Evolutionary conservation across 2,113 vertebrate species (phyloP).

Genomic region (Conger conger): DNA sequence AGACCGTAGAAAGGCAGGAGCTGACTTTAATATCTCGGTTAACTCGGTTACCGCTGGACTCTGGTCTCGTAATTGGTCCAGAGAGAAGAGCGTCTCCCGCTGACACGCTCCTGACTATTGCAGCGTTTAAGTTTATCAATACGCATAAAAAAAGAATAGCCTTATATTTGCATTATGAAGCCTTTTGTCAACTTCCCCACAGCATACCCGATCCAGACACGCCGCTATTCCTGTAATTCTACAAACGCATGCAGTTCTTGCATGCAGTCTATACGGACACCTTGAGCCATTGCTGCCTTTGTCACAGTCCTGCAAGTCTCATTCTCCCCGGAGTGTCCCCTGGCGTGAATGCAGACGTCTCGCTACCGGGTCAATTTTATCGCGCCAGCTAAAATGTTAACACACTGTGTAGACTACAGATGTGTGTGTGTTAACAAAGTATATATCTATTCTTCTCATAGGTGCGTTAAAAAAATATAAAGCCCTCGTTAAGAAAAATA

Average conservation of each 20-base stretch:
- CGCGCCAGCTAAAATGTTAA: neutral
- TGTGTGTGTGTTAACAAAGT: neutral
- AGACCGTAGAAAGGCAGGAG: too few relatives aligned
- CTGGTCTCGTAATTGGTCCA: neutral
- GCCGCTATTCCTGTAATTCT: neutral
- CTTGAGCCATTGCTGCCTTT: neutral
- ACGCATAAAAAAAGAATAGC: neutral
- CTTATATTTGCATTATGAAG: neutral
- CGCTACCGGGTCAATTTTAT: neutral
- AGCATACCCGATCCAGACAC: neutral
- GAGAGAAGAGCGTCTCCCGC: neutral
- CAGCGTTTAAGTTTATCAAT: neutral
- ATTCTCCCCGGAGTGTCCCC: neutral
- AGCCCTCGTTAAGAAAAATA: neutral
- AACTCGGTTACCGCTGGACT: neutral
- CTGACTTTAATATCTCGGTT: too few relatives aligned
- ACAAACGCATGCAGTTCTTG: neutral
- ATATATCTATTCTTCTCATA: neutral
- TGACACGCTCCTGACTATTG: neutral
- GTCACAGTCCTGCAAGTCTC: neutral
- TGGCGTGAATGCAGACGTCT: neutral
- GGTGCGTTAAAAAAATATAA: neutral
- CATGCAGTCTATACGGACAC: neutral
- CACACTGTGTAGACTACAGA: neutral
- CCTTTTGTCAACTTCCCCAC: neutral